phyloP scores from a whole-genome alignment of 2,888 invertebrate genomes.

The Pediacus dermestoides region DNA sequence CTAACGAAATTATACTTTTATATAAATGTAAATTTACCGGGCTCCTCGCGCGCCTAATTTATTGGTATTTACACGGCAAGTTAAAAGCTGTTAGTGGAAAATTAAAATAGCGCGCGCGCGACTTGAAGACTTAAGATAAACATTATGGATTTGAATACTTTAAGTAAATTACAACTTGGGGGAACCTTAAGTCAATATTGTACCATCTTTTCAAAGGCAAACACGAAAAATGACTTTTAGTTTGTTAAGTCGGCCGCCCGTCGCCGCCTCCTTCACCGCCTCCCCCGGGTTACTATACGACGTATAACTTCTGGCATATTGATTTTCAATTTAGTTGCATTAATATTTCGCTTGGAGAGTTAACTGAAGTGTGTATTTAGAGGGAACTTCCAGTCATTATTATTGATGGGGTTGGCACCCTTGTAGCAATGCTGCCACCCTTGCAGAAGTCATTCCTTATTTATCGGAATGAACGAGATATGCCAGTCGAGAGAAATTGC shows the following conservation, averaged over 20 bases:
- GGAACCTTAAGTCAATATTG: conserved; percentile 22
- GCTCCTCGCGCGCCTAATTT: too few species aligned
- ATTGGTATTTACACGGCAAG: conserved; percentile 5
- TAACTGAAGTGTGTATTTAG: conserved; percentile 47
- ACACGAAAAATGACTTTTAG: conserved; percentile 21
- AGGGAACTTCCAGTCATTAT: conserved; percentile 46
- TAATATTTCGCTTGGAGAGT: conserved; percentile 47
- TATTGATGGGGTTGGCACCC: conserved; percentile 47
- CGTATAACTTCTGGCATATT: conserved; percentile 32
- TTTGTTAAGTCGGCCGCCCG: conserved; percentile 16
- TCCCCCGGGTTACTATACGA: too few species aligned
- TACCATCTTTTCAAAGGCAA: conserved; percentile 19
- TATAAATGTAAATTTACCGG: conserved; percentile 9
- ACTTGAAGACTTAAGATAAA: conserved; percentile 6
- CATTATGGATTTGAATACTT: conserved; percentile 11
- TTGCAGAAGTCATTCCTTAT: conserved; percentile 42
- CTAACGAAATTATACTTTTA: conserved; percentile 7
- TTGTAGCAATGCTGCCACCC: conserved; percentile 29
- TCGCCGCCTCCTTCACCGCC: too few species aligned
- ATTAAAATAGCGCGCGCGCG: conserved; percentile 8
- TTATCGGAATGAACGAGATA: conserved; percentile 34
- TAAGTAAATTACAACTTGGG: conserved; percentile 20
- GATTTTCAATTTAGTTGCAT: conserved; percentile 48
- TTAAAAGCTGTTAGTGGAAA: conserved; percentile 7
- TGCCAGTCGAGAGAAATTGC: conserved; percentile 26